Conservation (phyloP, 2,113 vertebrate genomes). For the Uropsilus gracilis region DNA sequence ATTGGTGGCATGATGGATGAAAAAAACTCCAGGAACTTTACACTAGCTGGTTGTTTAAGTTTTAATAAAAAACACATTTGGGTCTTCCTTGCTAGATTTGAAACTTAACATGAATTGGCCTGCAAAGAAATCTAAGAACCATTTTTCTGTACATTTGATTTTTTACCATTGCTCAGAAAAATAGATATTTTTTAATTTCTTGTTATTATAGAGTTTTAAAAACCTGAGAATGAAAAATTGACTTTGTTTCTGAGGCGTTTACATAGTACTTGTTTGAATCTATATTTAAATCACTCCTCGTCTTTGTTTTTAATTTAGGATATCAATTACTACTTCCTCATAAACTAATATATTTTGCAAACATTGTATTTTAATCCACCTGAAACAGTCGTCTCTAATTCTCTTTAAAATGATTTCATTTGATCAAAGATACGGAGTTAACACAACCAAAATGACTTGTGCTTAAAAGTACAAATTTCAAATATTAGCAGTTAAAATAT, state of each 20-base stretch:
- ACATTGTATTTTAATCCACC: not conserved
- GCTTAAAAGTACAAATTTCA: not conserved
- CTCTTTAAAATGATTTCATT: constrained; percentile 12
- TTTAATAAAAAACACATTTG: constrained; percentile 82
- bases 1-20: constrained; percentile 79
- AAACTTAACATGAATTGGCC: constrained; percentile 71
- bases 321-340: not conserved
- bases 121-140: constrained; percentile 66
- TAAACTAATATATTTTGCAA: not conserved
- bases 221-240: constrained; percentile 30
- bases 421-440: not conserved
- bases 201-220: not conserved
- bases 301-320: not conserved
- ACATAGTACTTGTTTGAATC: not conserved
- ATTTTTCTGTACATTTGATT: constrained; percentile 66
- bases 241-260: not conserved
- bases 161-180: constrained; percentile 66
- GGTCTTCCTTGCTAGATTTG: constrained; percentile 67
- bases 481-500: not conserved
- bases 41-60: constrained; percentile 73
- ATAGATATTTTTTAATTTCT: not conserved
- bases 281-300: not conserved
- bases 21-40: constrained; percentile 79
- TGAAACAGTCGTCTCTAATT: not conserved
- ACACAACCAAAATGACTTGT: not conserved